Evolutionary conservation across 2,113 vertebrate species (phyloP), one percentile per base, ranked within the genome.

Genomic region (Thunnus maccoyii): DNA sequence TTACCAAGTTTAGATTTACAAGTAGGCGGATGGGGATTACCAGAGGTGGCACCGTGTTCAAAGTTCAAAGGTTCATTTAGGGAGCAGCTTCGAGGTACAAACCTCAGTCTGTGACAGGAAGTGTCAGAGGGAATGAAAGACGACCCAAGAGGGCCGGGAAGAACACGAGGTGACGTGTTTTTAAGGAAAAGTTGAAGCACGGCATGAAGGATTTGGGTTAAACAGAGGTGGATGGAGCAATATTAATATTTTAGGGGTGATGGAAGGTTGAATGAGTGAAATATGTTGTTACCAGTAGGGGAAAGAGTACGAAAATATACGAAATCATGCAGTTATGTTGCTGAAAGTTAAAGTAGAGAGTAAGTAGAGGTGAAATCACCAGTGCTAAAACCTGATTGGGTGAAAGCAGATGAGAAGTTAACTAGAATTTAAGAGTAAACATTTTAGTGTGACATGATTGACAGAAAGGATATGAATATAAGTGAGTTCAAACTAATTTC

Each of bases 31-130:
- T 55, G 20, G 1, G 25, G 36, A 44, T 41, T n/a, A 9, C 25
- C 54, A 13, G 32, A 57, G 78, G 72, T 36, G 55, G 36, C 9
- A 14, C 14, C 50, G 18, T 52, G 50, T 52, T 15, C 47, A 66
- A 17, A 79, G 82, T 85, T 85, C 84, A 76, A 67, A 36, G 78
- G 83, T 85, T 91, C 76, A 86, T 48, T 54, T 7, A 20, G n/a
- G 51, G 79, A 82, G 69, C 79, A 86, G 66, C 78, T 61, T 17
- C 2, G 8, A 75, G 68, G 56, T 47, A 2, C 10, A 46, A 64
- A 70, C 60, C 16, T 81, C 50, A 27, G 79, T 41, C 55, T 32
- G 17, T 67, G 83, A 76, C 78, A 72, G 78, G 70, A 62, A 25
- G 41, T 57, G 78, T 79, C 82, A 80, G 62, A 16, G 22, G 65